A percentile compares a stretch with the other conserved stretches of the same genome.
Conservation (phyloP, 2,888 invertebrate genomes). For the Cheilosia vernalis region DNA sequence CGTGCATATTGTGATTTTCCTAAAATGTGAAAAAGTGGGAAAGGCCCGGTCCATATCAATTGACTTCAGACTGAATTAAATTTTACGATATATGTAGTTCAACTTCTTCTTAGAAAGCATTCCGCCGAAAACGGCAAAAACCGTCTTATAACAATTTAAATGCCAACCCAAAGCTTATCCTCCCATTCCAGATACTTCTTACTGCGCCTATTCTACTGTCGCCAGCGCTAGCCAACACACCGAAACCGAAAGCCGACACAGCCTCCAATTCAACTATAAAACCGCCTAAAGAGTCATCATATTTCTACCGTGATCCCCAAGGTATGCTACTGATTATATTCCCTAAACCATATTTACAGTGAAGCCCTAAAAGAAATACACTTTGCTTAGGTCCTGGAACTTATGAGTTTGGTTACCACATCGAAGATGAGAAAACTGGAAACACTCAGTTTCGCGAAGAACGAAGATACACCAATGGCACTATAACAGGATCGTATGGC, state of each 20-base stretch:
- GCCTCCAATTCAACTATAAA: constrained; percentile 26
- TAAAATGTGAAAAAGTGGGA: no score
- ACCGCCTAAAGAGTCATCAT: constrained; percentile 76
- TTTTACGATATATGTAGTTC: no score
- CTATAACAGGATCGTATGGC: constrained; percentile 89
- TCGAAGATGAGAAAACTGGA: constrained; percentile 86
- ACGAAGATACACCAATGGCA: constrained; percentile 88
- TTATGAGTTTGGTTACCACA: constrained; percentile 89
- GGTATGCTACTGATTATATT: constrained; percentile 77
- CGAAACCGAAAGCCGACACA: background rate
- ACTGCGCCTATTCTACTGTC: constrained; percentile 67
- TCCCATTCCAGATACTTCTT: constrained; percentile 39
- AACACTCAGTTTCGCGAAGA: constrained; percentile 90
- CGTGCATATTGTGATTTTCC: no score
- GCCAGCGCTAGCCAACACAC: constrained; percentile 75
- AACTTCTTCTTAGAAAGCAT: no score
- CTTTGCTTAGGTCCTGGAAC: constrained; percentile 85
- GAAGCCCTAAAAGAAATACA: constrained; percentile 1
- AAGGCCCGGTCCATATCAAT: no score
- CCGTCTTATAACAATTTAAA: no score
- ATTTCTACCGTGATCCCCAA: constrained; percentile 79
- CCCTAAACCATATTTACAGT: background rate
- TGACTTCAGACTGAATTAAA: no score
- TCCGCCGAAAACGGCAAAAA: no score
- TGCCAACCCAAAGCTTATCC: background rate